Evolutionary conservation across 2,888 invertebrate species (phyloP).

Genomic region (Eupithecia subfuscata): DNA sequence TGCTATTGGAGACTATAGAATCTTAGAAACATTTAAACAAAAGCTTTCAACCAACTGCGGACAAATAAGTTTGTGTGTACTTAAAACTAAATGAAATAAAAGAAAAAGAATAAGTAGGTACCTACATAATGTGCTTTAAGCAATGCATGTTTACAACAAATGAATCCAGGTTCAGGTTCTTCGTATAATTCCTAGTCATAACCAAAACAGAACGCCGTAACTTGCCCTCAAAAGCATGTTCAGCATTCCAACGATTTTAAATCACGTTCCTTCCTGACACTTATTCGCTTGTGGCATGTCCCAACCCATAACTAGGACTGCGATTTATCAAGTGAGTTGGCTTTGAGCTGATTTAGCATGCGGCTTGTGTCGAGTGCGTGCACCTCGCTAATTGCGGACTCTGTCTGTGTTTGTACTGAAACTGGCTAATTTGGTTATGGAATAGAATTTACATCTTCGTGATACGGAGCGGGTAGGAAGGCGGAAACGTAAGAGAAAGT

Average conservation of each 20-base stretch:
- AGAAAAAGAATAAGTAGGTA: neutral
- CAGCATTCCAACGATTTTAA: constrained; percentile 19
- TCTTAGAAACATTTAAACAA: too few species aligned
- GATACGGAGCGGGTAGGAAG: neutral
- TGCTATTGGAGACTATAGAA: neutral
- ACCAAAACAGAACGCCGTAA: neutral
- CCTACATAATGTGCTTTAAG: neutral
- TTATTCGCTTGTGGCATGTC: constrained; percentile 33
- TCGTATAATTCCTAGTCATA: neutral
- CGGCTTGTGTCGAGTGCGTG: constrained; percentile 20
- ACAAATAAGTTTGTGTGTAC: neutral
- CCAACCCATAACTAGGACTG: constrained; percentile 32
- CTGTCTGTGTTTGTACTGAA: constrained; percentile 27
- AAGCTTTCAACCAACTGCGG: neutral
- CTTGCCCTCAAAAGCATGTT: neutral
- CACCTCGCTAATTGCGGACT: constrained; percentile 30
- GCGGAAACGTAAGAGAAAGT: neutral
- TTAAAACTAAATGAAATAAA: neutral
- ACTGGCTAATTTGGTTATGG: constrained; percentile 27
- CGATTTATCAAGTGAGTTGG: constrained; percentile 29
- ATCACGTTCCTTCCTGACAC: constrained; percentile 34
- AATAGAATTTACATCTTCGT: constrained; percentile 30
- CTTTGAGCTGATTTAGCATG: constrained; percentile 30
- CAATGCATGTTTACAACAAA: neutral
- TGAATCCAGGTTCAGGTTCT: neutral